Base-by-base conservation (phyloP, 2,113 vertebrate species). In the Amia ocellicauda region DNA sequence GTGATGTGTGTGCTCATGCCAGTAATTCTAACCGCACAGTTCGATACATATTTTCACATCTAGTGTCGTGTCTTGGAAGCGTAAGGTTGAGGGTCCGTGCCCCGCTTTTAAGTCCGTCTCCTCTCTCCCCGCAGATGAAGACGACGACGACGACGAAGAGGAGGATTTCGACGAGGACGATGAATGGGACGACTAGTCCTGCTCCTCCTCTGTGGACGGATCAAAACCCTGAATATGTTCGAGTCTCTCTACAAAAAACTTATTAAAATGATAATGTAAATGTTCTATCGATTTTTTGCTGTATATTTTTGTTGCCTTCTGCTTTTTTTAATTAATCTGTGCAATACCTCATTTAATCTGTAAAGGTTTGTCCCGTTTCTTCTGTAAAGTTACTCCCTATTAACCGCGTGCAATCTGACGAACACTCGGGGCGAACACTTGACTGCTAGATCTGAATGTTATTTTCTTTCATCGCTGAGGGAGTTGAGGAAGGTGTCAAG, bases 161-260 rank as follows among this genome's bases (percentile, higher is more conserved):
- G 95, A 98, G 84, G 96, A 99, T 81, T 98, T 97, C 81, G 96
- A 99, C 64, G 96, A 99, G 22, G 95, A 99, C n/a, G 96, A 99
- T 1, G 95, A 99, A 85, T 99, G 96, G 96, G 96, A 98, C 58
- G 96, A 99, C 88, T 98, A 92, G 92, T 74, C 75, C 62, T 54
- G 73, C 78, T 77, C 49, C 78, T 86, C 79, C 78, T 11, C 80
- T 86, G 86, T 79, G 59, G 81, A 82, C 82, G 79, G 85, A 88
- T 86, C 80, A 82, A 88, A 81, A 93, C 88, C 91, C 90, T 92
- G 93, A 91, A 93, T 88, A 59, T 84, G 83, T 89, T 81, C 86
- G 70, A 91, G 89, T 88, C 90, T 92, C 90, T 94, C 91, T 93
- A 86, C n/a, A n/a, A n/a, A n/a, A 88, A 89, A 82, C 86, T 89